These are phyloP conservation scores for Thera britannica DNA, from an alignment of 2,888 invertebrate genomes.

Conservation along the genomic window DNA sequence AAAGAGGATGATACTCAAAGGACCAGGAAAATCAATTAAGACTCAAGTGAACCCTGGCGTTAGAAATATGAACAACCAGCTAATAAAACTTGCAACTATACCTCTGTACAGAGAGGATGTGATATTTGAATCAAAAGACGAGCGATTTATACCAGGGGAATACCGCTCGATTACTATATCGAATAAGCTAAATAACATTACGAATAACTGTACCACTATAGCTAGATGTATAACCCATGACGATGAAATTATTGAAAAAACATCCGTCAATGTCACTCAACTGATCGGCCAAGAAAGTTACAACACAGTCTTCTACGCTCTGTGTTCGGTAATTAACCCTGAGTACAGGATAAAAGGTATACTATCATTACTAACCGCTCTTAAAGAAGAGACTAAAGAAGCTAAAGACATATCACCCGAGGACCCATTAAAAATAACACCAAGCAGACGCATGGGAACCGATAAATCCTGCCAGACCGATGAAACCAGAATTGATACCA, in stretches of 20 bases:
- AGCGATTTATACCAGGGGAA: constrained; percentile 60
- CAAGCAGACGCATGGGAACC: background rate
- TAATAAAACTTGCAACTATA: constrained; percentile 7
- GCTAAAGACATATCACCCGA: background rate
- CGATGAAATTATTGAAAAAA: constrained; percentile 48
- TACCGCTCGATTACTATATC: constrained; percentile 54
- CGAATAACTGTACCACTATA: constrained; percentile 56
- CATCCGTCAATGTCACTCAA: constrained; percentile 60
- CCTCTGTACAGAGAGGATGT: constrained; percentile 52
- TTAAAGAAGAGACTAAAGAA: background rate
- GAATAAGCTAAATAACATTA: constrained; percentile 52
- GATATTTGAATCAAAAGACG: constrained; percentile 52
- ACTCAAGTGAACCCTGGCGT: background rate
- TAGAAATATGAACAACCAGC: background rate
- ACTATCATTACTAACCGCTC: constrained; percentile 56
- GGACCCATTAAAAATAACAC: background rate
- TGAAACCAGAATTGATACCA: constrained; percentile 44
- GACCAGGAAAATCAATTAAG: background rate
- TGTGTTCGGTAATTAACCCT: constrained; percentile 65
- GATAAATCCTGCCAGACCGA: constrained; percentile 53
- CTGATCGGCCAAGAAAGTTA: constrained; percentile 70
- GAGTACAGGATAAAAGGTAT: constrained; percentile 66
- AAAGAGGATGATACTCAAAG: constrained; percentile 12
- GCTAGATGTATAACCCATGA: constrained; percentile 51
- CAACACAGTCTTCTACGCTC: constrained; percentile 59